Evolutionary conservation across 2,888 invertebrate genomes (phyloP).

Genomic region (Caenorhabditis imperialis): DNA sequence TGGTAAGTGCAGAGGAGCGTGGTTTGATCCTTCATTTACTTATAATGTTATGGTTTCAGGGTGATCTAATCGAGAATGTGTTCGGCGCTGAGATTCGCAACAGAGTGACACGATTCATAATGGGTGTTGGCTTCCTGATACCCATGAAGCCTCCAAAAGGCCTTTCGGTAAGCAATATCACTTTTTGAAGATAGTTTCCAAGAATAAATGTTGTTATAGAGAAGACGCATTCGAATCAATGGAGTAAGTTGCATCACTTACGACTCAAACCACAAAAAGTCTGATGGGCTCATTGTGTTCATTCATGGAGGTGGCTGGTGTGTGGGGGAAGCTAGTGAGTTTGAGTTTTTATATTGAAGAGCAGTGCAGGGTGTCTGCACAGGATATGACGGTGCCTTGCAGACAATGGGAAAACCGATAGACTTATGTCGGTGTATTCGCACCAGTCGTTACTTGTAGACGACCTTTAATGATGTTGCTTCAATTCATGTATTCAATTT

Average conservation of each 20-base stretch:
- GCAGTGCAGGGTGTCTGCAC: no score
- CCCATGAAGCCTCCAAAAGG: constrained; percentile 61
- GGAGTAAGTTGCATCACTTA: constrained; percentile 73
- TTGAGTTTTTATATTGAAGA: no score
- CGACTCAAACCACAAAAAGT: constrained; percentile 50
- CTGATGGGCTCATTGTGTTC: constrained; percentile 66
- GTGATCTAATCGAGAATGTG: constrained; percentile 68
- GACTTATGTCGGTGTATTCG: no score
- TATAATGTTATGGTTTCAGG: constrained; percentile 57
- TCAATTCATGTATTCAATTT: no score
- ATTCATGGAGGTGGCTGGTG: constrained; percentile 73
- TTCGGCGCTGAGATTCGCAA: constrained; percentile 67
- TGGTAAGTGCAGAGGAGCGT: constrained; percentile 47
- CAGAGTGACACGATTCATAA: constrained; percentile 43
- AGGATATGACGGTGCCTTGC: no score
- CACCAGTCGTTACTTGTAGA: no score
- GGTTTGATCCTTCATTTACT: no score
- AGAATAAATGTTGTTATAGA: constrained; percentile 20
- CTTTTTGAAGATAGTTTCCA: neutral
- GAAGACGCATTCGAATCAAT: constrained; percentile 50
- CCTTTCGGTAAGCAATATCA: constrained; percentile 42
- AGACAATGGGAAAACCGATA: no score
- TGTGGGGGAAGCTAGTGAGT: constrained; percentile 42
- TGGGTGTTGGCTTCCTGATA: constrained; percentile 34
- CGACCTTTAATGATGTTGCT: no score